These are phyloP conservation scores for Onychomys leucogaster DNA, from an alignment of 2,797 vertebrate species.

Conservation along the genomic window DNA sequence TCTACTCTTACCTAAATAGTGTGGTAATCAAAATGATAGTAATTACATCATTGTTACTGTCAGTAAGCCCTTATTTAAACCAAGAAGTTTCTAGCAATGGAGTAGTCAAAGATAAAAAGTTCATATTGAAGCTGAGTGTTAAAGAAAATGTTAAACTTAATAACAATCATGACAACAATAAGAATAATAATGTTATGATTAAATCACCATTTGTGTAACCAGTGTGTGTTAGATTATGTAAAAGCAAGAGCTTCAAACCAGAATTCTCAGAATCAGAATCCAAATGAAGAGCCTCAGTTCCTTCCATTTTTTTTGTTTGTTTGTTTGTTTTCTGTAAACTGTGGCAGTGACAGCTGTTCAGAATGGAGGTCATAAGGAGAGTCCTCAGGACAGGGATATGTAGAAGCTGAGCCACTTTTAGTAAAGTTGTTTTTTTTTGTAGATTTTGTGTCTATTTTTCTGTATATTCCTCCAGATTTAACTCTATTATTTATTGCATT, in stretches of 20 bases:
- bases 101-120: not conserved
- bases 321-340: not conserved
- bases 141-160: conserved; percentile 2
- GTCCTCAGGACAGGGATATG: accelerated
- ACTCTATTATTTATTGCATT: not conserved
- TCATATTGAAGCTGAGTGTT: not conserved
- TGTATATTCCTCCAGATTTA: not conserved
- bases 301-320: not conserved
- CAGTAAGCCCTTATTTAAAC: not conserved
- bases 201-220: not conserved
- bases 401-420: not conserved
- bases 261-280: not conserved
- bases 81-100: not conserved
- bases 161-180: not conserved
- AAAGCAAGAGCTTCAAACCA: not conserved
- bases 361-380: accelerated
- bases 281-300: not conserved
- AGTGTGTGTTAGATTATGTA: not conserved
- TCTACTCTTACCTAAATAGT: not conserved
- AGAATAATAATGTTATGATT: not conserved
- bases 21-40: not conserved
- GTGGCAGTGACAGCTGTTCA: not conserved
- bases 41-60: not conserved
- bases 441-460: not conserved
- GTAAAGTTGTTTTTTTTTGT: not conserved